phyloP scores from a whole-genome alignment of 1,140 invertebrate species.

The Eurytemora carolleeae region DNA sequence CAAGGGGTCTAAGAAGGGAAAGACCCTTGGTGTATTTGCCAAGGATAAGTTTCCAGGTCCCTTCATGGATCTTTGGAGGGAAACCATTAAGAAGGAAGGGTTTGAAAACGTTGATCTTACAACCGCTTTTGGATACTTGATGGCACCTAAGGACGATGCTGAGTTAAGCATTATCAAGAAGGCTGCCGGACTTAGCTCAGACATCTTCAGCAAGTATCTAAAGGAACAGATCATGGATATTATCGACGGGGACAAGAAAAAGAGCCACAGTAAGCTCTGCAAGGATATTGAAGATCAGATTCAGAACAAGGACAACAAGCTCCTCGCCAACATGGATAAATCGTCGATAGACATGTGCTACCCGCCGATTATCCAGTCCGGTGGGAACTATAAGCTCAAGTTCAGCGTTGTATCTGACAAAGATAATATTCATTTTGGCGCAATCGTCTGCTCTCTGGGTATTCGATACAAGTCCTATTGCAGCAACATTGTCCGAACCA shows the following conservation, averaged over 20 bases:
- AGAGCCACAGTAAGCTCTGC: not conserved
- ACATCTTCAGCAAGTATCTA: slow-evolving; percentile 87
- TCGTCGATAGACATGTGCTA: slow-evolving; percentile 89
- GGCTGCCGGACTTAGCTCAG: slow-evolving; percentile 73
- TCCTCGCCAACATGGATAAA: slow-evolving; percentile 35
- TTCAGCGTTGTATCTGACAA: slow-evolving; percentile 83
- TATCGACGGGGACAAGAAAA: slow-evolving; percentile 69
- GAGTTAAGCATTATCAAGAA: slow-evolving; percentile 85
- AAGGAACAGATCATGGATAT: slow-evolving; percentile 89
- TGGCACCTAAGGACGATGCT: slow-evolving; percentile 83
- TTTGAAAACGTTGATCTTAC: slow-evolving; percentile 49
- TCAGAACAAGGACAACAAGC: not conserved
- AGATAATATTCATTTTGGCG: slow-evolving; percentile 80
- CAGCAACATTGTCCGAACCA: slow-evolving; percentile 92
- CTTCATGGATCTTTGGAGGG: slow-evolving; percentile 78
- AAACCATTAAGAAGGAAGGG: slow-evolving; percentile 42
- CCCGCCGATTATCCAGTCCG: slow-evolving; percentile 93
- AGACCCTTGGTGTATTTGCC: slow-evolving; percentile 69
- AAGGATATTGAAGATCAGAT: not conserved
- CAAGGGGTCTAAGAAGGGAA: slow-evolving; percentile 69
- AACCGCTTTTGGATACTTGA: slow-evolving; percentile 56
- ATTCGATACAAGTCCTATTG: slow-evolving; percentile 92
- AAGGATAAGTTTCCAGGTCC: slow-evolving; percentile 86
- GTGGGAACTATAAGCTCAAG: slow-evolving; percentile 88
- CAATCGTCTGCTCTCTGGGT: slow-evolving; percentile 85